Evolutionary conservation across 2,113 vertebrate species (phyloP).

Genomic region (Bos javanicus): DNA sequence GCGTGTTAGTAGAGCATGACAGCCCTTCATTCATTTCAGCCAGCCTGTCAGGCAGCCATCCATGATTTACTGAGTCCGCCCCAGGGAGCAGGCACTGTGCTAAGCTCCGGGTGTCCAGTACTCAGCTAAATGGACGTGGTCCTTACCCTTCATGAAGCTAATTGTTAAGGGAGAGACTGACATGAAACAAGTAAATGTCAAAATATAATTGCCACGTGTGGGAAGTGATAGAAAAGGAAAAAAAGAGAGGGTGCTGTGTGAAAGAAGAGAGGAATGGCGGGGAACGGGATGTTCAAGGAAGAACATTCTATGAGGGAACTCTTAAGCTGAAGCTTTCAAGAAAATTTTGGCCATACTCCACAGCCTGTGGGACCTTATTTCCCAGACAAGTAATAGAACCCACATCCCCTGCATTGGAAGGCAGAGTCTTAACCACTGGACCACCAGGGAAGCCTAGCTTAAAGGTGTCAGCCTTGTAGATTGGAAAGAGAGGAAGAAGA

Average conservation of each 20-base stretch:
- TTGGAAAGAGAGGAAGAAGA: not conserved
- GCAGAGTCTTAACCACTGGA: not conserved
- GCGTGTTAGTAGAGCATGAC: not conserved
- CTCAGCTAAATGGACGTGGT: not conserved
- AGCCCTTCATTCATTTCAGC: not conserved
- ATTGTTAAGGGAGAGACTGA: not conserved
- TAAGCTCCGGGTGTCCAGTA: not conserved
- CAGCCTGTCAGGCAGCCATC: not conserved
- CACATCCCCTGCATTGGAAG: not conserved
- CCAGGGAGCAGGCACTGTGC: not conserved
- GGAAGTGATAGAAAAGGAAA: not conserved
- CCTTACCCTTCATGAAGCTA: not conserved
- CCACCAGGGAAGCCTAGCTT: not conserved
- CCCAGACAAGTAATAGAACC: not conserved
- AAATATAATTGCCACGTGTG: not conserved
- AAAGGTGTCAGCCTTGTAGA: not conserved
- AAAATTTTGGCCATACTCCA: not conserved
- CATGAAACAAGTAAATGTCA: not conserved
- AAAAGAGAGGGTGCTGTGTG: not conserved
- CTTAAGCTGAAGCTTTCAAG: not conserved
- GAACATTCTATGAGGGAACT: not conserved
- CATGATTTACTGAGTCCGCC: not conserved
- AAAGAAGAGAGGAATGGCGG: not conserved
- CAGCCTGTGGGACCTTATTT: not conserved
- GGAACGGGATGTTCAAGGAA: not conserved